Percentiles rank a stretch among this genome's conserved stretches.
These are phyloP conservation scores for Megaleporinus macrocephalus DNA, from an alignment of 2,113 vertebrate genomes.

Conservation along the genomic window DNA sequence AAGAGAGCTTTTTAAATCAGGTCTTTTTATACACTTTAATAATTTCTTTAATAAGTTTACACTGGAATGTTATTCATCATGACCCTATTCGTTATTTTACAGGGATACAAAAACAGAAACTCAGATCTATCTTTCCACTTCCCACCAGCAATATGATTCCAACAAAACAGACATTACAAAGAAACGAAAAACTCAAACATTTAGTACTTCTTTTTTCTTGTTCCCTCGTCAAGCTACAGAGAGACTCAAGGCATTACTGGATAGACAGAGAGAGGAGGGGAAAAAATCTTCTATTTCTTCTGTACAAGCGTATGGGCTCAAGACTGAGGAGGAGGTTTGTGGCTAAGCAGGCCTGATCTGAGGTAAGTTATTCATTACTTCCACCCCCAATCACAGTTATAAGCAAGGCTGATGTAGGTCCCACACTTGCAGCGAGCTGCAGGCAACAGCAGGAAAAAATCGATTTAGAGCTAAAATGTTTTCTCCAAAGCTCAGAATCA, in stretches of 20 bases:
- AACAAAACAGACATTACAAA: constrained; percentile 33
- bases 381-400: constrained; percentile 18
- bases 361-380: neutral
- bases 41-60: constrained; percentile 49
- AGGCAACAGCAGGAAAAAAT: neutral
- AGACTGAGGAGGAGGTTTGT: constrained; percentile 18
- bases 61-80: constrained; percentile 57
- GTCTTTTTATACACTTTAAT: constrained; percentile 52
- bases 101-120: constrained; percentile 50
- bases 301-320: neutral
- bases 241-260: constrained; percentile 34
- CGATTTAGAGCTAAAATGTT: neutral
- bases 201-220: neutral
- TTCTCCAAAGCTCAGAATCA: too few species aligned
- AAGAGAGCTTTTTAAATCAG: constrained; percentile 11
- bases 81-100: constrained; percentile 54
- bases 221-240: constrained; percentile 12
- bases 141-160: constrained; percentile 41
- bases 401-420: neutral
- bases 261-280: neutral
- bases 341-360: neutral
- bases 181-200: constrained; percentile 23
- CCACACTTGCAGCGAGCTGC: neutral
- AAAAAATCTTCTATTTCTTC: neutral
- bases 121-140: constrained; percentile 26